Evolutionary conservation across 2,113 vertebrate genomes (phyloP).

Genomic region (Pipra filicauda): DNA sequence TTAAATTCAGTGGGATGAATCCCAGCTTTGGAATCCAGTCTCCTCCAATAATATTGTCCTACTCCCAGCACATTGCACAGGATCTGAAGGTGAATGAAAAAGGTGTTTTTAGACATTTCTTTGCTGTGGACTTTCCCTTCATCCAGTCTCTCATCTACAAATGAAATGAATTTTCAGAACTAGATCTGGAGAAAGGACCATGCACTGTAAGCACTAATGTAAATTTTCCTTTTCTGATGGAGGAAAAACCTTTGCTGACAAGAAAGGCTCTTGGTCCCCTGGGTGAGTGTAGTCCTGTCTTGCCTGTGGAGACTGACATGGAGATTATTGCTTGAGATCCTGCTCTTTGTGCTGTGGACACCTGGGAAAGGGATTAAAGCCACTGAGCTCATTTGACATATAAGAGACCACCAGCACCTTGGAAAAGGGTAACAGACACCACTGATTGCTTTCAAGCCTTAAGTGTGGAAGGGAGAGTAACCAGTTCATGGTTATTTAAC

Average conservation of each 20-base stretch:
- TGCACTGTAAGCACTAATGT: neutral
- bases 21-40: neutral
- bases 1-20: neutral
- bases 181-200: neutral
- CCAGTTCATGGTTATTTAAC: neutral
- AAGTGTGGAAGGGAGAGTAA: neutral
- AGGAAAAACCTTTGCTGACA: conserved; percentile 15
- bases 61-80: neutral
- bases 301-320: conserved; percentile 34
- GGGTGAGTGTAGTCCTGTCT: neutral
- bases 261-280: neutral
- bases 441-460: conserved; percentile 18
- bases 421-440: conserved; percentile 35
- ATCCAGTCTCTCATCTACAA: neutral
- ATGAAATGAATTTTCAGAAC: neutral
- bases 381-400: conserved; percentile 19
- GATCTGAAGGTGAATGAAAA: neutral
- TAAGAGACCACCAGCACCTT: neutral
- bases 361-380: conserved; percentile 48
- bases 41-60: neutral
- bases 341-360: conserved; percentile 33
- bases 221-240: neutral
- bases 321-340: conserved; percentile 52
- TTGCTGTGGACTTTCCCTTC: neutral
- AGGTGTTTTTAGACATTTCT: neutral